phyloP scores from a whole-genome alignment of 2,888 invertebrate genomes.

The Dioctria linearis region DNA sequence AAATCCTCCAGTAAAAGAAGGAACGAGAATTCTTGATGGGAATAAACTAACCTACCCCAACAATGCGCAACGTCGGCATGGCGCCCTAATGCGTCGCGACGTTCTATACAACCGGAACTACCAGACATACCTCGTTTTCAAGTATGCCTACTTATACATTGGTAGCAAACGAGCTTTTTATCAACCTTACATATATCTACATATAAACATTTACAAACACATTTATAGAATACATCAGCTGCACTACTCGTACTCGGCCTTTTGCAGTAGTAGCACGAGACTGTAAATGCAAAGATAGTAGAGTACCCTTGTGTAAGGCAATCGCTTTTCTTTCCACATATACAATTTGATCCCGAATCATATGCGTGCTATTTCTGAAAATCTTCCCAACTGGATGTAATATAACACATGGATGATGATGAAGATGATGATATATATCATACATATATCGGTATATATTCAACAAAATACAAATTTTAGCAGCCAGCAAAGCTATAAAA shows the following conservation, averaged over 20 bases:
- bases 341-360: not conserved
- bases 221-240: constrained; percentile 9
- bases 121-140: constrained; percentile 44
- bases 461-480: constrained; percentile 8
- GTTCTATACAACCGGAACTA: constrained; percentile 48
- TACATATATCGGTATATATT: not conserved
- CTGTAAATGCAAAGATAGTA: not conserved
- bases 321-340: constrained; percentile 7
- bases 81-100: constrained; percentile 60
- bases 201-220: not conserved
- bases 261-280: not conserved
- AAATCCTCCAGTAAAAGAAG: constrained; percentile 5
- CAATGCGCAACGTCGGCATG: constrained; percentile 63
- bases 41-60: constrained; percentile 63
- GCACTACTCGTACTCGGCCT: not conserved
- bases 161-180: constrained; percentile 26
- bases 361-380: constrained; percentile 27
- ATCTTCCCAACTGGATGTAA: not conserved
- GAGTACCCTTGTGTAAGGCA: too few species aligned
- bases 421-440: not conserved
- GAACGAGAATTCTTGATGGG: constrained; percentile 52
- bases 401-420: not conserved
- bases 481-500: constrained; percentile 29
- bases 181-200: constrained; percentile 8
- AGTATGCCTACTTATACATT: constrained; percentile 46